These are phyloP conservation scores for Cantharis rustica DNA, from an alignment of 2,888 invertebrate genomes.

Conservation along the genomic window DNA sequence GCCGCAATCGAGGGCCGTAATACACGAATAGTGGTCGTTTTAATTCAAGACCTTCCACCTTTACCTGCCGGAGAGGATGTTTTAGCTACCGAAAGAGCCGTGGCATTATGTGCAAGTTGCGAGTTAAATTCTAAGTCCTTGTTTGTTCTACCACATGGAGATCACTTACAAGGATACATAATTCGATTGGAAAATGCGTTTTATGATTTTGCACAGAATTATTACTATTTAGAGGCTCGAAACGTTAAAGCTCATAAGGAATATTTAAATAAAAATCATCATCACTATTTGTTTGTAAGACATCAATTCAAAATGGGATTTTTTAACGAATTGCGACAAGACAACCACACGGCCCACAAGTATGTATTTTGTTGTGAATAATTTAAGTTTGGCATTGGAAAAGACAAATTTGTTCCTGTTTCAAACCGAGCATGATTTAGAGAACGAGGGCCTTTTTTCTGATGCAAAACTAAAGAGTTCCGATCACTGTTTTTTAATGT, in stretches of 20 bases:
- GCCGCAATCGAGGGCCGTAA: conserved; percentile 73
- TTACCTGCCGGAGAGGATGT: conserved; percentile 81
- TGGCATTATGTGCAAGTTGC: conserved; percentile 88
- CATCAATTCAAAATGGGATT: conserved; percentile 98
- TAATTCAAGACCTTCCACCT: conserved; percentile 83
- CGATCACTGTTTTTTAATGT: too few species aligned
- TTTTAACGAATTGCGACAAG: conserved; percentile 91
- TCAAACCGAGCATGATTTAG: too few species aligned
- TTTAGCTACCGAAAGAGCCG: conserved; percentile 87
- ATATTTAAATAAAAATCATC: conserved; percentile 87
- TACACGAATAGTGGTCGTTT: conserved; percentile 83
- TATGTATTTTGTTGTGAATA: conserved; percentile 46
- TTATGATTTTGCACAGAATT: conserved; percentile 89
- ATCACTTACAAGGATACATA: conserved; percentile 78
- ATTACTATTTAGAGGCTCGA: conserved; percentile 88
- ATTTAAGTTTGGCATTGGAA: too few species aligned
- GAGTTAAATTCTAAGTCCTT: conserved; percentile 90
- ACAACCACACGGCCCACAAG: conserved; percentile 83
- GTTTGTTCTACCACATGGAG: conserved; percentile 85
- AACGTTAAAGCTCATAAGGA: conserved; percentile 88
- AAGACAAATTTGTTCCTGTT: too few species aligned
- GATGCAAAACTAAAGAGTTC: background rate
- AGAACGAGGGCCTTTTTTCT: background rate
- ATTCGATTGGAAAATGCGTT: conserved; percentile 89
- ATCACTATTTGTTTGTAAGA: conserved; percentile 89